Evolutionary conservation across 1,140 invertebrate genomes (phyloP), one percentile per base, ranked within the genome.

Genomic region (Acyrthosiphon pisum): DNA sequence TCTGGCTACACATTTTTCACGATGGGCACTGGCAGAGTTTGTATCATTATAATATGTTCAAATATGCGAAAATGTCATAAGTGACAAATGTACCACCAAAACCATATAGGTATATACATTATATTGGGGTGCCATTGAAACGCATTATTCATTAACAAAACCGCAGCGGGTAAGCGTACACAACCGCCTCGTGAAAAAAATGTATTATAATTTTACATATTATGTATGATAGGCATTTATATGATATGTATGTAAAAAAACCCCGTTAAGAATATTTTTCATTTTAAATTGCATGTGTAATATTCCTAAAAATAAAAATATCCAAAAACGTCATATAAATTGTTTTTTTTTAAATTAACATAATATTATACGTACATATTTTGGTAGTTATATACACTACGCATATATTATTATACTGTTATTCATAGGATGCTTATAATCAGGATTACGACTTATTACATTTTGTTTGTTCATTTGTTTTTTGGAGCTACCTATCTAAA

Each of bases 31-130:
- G 44, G 20, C 18, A 4, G n/a, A 81, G 44, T 30, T 48, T 87
- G 44, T 48, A 87, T 87, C 44, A 48, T 87, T 46, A 87, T 46
- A 48, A n/a, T 30, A 68, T 87, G 84, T 87, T 87, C 44, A 20
- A 44, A 87, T 48, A 87, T 87, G 44, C 30, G 84, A 87, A 46
- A 87, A 87, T 48, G 84, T 48, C 84, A 87, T 26, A 87, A 87
- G 44, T 87, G 84, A 87, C 84, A 87, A 87, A 48, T 87, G 44
- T 87, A 87, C 84, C 84, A 87, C 84, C 44, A 84, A 41, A 84
- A 44, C 20, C 35, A 41, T 84, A 84, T 84, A 84, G 22, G 23
- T 46, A 46, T 86, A 86, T 44, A 46, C 30, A 23, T 46, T n/a
- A 87, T 48, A 46, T 86, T 48, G 14, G 84, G 20, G 84, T 20